Evolutionary conservation across 1,140 invertebrate genomes (phyloP), one percentile per base, ranked within the genome.

Genomic region (Lordiphosa clarofinis): DNA sequence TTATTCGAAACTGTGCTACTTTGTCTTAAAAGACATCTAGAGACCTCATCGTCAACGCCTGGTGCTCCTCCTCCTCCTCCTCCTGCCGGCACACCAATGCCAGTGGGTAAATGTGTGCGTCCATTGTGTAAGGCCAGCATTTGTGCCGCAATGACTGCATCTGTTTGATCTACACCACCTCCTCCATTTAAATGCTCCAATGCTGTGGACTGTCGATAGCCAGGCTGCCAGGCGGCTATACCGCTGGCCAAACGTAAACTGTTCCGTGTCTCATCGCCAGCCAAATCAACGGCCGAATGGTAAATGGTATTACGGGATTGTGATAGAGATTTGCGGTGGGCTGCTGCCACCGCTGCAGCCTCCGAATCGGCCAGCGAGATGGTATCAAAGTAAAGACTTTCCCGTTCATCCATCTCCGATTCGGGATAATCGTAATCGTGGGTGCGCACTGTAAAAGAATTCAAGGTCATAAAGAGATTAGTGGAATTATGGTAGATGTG

Each of bases 401-500:
- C 87, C 43, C 87, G 74, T 56, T 89, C 87, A 57, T 89, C 87
- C 87, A 89, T 89, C 54, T 89, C 87, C 57, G 88, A 88, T 59
- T 79, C 74, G 60, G 87, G 75, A 65, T 87, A 88, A 33, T 82
- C 75, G 81, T 87, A 86, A 44, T 88, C 87, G 84, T 88, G 66
- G 63, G 87, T 88, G 44, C 87, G 87, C 49, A 88, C 87, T 88
- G 76, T 37, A 82, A 84, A 56, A 31, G 50, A 48, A 43, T 48
- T 36, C 53, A 15, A 49, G 33, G 15, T 37, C 21, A 19, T 15
- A 15, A 15, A 15, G 15, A 15, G 15, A 15, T 15, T 15, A 15
- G 15, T 15, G 15, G 15, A 9, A 19, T 19, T 7, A 19, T 21
- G 4, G 42, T 24, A 4, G 0, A 24, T 24, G 5, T 1, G 21